A percentile compares a stretch with the other conserved stretches of the same genome.
These are phyloP conservation scores for Lissonota sp. DNA, from an alignment of 2,888 invertebrate species.

Conservation along the genomic window DNA sequence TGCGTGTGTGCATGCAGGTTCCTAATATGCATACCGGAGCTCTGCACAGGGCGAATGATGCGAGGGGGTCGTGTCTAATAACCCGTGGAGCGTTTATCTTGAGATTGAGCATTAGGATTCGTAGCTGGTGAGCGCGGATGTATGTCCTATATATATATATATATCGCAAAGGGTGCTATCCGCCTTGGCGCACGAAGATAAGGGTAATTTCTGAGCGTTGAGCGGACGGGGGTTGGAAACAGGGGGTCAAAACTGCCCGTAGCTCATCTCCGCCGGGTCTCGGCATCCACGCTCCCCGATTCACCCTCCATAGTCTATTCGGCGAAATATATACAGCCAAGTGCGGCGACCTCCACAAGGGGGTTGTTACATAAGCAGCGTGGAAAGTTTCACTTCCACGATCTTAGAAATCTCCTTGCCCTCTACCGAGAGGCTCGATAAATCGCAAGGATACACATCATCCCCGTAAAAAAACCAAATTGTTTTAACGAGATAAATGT, in stretches of 20 bases:
- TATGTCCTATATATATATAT: not conserved
- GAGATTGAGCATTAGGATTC: slow-evolving; percentile 82
- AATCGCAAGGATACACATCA: too few species aligned
- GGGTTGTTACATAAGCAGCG: slow-evolving; percentile 2
- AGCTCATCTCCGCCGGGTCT: slow-evolving; percentile 77
- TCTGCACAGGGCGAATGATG: slow-evolving; percentile 39
- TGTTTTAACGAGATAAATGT: too few species aligned
- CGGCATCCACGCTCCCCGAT: slow-evolving; percentile 33
- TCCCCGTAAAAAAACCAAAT: too few species aligned
- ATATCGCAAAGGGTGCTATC: slow-evolving; percentile 21
- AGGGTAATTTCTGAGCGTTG: slow-evolving; percentile 81
- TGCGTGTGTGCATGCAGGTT: not conserved
- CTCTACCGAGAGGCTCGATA: too few species aligned
- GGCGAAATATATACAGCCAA: slow-evolving; percentile 57
- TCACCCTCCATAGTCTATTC: slow-evolving; percentile 48
- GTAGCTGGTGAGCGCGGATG: slow-evolving; percentile 70
- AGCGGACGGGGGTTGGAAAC: slow-evolving; percentile 57
- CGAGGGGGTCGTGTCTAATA: slow-evolving; percentile 68
- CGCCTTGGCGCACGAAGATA: slow-evolving; percentile 80
- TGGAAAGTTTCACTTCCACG: not conserved
- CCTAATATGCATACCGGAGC: slow-evolving; percentile 40
- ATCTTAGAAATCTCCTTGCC: too few species aligned
- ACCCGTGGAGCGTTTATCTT: slow-evolving; percentile 79
- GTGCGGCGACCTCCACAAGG: slow-evolving; percentile 62
- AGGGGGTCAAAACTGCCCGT: slow-evolving; percentile 80